Evolutionary conservation across 2,888 invertebrate genomes (phyloP).

Genomic region (Panzeria rudis): DNA sequence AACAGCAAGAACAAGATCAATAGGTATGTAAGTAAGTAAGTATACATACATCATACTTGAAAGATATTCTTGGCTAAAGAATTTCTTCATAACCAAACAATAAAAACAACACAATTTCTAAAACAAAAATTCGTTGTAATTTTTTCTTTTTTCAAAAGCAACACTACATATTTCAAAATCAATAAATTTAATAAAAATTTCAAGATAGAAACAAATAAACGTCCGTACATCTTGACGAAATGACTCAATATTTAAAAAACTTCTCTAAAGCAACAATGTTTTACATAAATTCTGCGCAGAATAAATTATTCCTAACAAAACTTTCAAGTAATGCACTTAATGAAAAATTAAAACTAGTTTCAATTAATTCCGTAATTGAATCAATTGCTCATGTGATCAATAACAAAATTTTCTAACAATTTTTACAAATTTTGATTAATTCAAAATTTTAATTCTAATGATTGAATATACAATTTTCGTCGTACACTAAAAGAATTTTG

Average conservation of each 20-base stretch:
- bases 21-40: background rate
- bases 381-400: no score
- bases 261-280: background rate
- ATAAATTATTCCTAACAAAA: no score
- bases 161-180: constrained; percentile 14
- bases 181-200: constrained; percentile 7
- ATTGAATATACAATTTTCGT: no score
- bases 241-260: background rate
- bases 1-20: constrained; percentile 48
- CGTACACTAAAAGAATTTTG: no score
- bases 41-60: constrained; percentile 5
- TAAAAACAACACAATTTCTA: background rate
- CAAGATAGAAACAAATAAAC: no score
- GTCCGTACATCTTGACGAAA: background rate
- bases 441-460: no score
- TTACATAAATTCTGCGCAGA: no score
- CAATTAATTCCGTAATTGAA: no score
- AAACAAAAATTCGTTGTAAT: constrained; percentile 9
- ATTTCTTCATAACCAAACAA: constrained; percentile 28
- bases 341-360: no score
- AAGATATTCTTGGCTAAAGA: constrained; percentile 58
- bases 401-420: no score
- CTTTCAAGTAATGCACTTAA: no score
- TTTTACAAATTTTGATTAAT: no score
- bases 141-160: background rate